Conservation (phyloP, 2,797 vertebrate genomes). For the Streptopelia turtur region DNA sequence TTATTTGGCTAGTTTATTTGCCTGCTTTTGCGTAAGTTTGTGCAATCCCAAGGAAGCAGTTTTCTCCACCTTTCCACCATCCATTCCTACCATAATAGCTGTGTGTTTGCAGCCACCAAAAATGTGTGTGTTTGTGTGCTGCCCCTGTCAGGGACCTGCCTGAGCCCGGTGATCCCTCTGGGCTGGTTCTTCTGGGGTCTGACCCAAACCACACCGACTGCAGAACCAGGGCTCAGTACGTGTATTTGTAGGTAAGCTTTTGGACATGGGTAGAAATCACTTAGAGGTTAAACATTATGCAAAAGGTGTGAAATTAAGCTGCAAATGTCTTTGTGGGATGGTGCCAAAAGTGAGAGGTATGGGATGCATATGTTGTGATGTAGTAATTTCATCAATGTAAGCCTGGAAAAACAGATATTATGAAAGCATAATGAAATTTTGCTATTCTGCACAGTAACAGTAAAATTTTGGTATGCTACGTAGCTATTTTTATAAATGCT, state of each 20-base stretch:
- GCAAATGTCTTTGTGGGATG: not conserved
- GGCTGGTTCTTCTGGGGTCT: not conserved
- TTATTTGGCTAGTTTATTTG: not conserved
- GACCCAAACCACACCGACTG: fast-evolving
- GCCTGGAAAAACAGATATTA: not conserved
- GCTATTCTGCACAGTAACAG: not conserved
- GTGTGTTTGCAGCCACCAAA: not conserved
- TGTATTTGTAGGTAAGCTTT: not conserved
- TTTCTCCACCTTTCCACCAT: not conserved
- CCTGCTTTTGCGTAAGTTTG: not conserved
- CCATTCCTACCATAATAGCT: not conserved
- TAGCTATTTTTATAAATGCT: not conserved
- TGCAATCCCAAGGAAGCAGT: not conserved
- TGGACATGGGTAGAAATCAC: not conserved
- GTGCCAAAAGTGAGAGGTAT: not conserved
- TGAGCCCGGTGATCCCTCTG: not conserved
- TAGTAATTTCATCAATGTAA: not conserved
- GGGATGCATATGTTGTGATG: not conserved
- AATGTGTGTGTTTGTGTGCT: fast-evolving
- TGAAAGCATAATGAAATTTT: not conserved
- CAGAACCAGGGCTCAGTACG: not conserved
- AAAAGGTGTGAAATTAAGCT: not conserved
- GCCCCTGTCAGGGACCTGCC: fast-evolving
- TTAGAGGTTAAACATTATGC: not conserved
- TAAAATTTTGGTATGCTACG: not conserved